Conservation (phyloP, 2,888 invertebrate genomes). For the Brenthis ino region DNA sequence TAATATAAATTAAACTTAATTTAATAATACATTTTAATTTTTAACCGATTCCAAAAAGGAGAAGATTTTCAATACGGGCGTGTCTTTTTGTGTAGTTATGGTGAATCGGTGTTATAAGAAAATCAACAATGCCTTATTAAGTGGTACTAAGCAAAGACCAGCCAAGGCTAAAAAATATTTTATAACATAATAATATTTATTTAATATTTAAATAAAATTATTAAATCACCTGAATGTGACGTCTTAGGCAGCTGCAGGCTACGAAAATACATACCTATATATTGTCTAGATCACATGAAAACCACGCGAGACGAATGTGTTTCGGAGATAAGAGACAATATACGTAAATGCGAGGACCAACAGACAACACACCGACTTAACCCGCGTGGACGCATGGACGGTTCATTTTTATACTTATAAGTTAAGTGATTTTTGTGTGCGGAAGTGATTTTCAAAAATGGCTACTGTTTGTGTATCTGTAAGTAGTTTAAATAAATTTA, state of each 20-base stretch:
- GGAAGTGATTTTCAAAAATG: constrained; percentile 21
- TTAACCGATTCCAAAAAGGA: too few relatives aligned
- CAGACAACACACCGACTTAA: constrained; percentile 25
- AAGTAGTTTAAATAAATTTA: constrained; percentile 4
- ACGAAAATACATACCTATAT: constrained; percentile 11
- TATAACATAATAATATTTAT: not conserved
- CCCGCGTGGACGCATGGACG: constrained; percentile 17
- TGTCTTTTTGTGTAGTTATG: too few relatives aligned
- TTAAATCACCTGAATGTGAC: constrained; percentile 6
- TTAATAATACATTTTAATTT: too few relatives aligned
- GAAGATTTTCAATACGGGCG: too few relatives aligned
- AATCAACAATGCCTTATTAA: too few relatives aligned
- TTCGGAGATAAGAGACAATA: constrained; percentile 38
- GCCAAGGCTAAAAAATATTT: not conserved
- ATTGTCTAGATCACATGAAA: constrained; percentile 54
- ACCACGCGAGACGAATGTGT: constrained; percentile 54
- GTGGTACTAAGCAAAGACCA: too few relatives aligned
- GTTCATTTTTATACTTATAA: not conserved
- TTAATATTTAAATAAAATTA: not conserved
- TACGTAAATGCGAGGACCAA: constrained; percentile 17
- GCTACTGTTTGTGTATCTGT: constrained; percentile 24
- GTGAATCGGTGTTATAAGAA: too few relatives aligned
- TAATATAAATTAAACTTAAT: too few relatives aligned
- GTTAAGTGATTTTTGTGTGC: constrained; percentile 10
- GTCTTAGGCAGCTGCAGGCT: constrained; percentile 6